Base-by-base conservation (phyloP, 2,888 invertebrate genomes). In the Augochlorella aurata region DNA sequence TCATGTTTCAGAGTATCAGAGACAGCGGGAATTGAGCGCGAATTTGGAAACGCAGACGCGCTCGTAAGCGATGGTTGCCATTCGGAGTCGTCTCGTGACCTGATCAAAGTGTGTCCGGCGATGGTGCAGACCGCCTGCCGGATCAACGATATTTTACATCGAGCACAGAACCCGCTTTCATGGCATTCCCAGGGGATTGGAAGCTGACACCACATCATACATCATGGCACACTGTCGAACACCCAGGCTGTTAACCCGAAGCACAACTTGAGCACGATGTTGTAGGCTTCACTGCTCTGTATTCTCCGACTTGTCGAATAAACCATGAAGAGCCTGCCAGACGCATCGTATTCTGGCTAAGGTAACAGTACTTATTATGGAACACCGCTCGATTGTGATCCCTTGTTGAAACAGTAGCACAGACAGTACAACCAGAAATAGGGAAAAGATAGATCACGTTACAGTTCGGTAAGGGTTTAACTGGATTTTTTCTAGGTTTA, bases 151-250 rank as follows among this genome's bases (percentile, higher is more conserved):
- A 89, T 89, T 90, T 90, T 87, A 91, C 90, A 89, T 85, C 85
- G 84, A 85, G 87, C 88, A 90, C 86, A 89, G 90, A 88, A 87
- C 85, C 79, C 82, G 90, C 90, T 89, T 89, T 87, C 91, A 85
- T 88, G 87, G 85, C 72, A 87, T 85, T 88, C 87, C 88, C 84
- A 85, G 84, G 83, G 85, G 88, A 90, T 89, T 86, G 90, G 89
- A 91, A 91, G 87, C 89, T 87, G 90, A 92, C 90, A 89, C 88
- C 87, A 81, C 85, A 79, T 84, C 87, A 87, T 88, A 87, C 87
- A 89, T 90, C 89, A 89, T 87, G 89, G 89, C 90, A 87, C 90
- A 90, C 86, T 88, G 87, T 87, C 89, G 90, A 87, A 90, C 86
- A 89, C 85, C 88, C 87, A 84, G 84, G 84, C 88, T 87, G 90